Base-by-base conservation (phyloP, 1,140 invertebrate genomes). In the Bombus polaris region DNA sequence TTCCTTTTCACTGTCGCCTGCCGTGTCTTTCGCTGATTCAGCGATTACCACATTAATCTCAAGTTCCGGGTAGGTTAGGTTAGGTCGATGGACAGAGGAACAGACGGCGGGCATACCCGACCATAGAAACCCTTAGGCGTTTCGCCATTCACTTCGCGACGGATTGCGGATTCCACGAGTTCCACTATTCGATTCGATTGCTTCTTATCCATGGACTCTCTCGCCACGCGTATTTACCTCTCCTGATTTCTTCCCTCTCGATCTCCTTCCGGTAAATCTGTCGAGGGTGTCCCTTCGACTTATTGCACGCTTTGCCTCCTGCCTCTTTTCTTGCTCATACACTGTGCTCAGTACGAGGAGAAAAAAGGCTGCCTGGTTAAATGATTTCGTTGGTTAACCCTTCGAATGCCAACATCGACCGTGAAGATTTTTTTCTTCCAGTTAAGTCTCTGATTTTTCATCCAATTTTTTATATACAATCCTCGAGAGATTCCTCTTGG, bases 121-220 rank as follows among this genome's bases (percentile, higher is more conserved):
- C 53, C 71, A 83, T 81, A 85, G 87, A 81, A 91, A 37, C 89
- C 89, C 93, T 93, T 92, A 89, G 91, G 92, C 88, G 87, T 90
- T 92, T 35, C 85, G 89, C 92, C 88, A 94, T 94, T 94, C 91
- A 92, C 91, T 93, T 90, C 89, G 91, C 91, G 92, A 90, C 90
- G 93, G 93, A 94, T 94, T 93, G 92, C 93, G 93, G 93, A 94
- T 94, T 94, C 93, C 94, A 85, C 87, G 90, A 93, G 92, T 93
- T 93, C 93, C 93, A 84, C 89, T 80, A 90, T 92, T 93, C 91
- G 89, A 92, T 89, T 89, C 92, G 92, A 92, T 89, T 89, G 90
- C 92, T 91, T 93, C 92, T 93, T 93, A 94, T 91, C 89, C 80
- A n/a, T 90, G 79, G 88, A 88, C 89, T 90, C 44, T 39, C 79